Conservation (phyloP, 2,113 vertebrate species). For the Phodopus roborovskii region DNA sequence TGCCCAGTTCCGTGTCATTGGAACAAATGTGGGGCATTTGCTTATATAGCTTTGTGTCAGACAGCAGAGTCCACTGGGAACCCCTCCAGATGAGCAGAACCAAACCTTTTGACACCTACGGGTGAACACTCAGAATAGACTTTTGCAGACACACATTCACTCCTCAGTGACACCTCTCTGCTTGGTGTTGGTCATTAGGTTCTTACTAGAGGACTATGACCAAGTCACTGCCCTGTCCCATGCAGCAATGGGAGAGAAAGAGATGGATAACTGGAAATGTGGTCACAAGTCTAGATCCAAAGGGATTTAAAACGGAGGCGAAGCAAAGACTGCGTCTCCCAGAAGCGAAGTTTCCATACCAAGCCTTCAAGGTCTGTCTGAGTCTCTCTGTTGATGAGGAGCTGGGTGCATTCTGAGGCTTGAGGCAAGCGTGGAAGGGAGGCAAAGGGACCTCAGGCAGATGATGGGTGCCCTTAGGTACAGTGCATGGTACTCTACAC, state of each 20-base stretch:
- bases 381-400: background rate
- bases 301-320: accelerated
- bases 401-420: no score
- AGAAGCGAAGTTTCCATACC: background rate
- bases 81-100: conserved; percentile 77
- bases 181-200: background rate
- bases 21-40: conserved; percentile 79
- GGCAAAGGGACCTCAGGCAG: background rate
- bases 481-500: accelerated
- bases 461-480: accelerated
- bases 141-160: background rate
- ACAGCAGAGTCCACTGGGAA: conserved; percentile 76
- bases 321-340: background rate
- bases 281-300: accelerated
- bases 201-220: accelerated
- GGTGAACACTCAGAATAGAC: conserved; percentile 26
- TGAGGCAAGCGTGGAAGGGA: no score
- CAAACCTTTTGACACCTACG: conserved; percentile 82
- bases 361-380: background rate
- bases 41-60: conserved; percentile 85
- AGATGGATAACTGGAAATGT: accelerated
- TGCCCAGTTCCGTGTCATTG: conserved; percentile 88
- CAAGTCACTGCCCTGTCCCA: background rate
- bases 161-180: accelerated
- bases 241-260: background rate